Evolutionary conservation across 1,140 invertebrate genomes (phyloP).

Genomic region (Orchestia grillus): DNA sequence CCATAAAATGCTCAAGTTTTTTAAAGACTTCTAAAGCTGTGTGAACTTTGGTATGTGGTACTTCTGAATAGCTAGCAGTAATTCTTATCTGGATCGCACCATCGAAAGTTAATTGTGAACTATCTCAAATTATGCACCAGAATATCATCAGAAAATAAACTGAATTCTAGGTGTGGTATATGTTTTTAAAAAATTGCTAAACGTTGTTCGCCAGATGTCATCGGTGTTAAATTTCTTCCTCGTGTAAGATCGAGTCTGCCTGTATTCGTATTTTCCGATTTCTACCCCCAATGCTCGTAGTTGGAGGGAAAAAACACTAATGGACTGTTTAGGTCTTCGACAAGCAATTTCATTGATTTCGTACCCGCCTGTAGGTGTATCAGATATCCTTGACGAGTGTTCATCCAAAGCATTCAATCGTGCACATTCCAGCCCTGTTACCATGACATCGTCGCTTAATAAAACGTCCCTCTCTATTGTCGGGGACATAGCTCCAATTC

Average conservation of each 20-base stretch:
- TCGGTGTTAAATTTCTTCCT: background rate
- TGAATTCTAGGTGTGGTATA: background rate
- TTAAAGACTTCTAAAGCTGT: background rate
- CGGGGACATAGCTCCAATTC: slow-evolving; percentile 3
- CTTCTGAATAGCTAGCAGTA: background rate
- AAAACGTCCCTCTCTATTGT: slow-evolving; percentile 33
- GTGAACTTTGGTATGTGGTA: background rate
- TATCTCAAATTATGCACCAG: background rate
- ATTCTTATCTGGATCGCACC: background rate
- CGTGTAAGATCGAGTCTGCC: background rate
- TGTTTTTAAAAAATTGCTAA: background rate
- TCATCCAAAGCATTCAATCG: slow-evolving; percentile 20
- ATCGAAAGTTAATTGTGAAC: background rate
- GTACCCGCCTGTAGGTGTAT: background rate
- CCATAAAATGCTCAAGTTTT: background rate
- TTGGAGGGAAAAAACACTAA: background rate
- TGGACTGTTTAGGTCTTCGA: background rate
- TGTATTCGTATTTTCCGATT: background rate
- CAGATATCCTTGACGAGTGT: slow-evolving; percentile 1
- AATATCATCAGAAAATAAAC: background rate
- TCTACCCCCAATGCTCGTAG: background rate
- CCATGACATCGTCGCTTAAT: slow-evolving; percentile 35
- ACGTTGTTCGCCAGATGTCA: background rate
- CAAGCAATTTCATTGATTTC: background rate
- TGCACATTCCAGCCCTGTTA: background rate